Conservation (phyloP, 2,113 vertebrate species). For the Gracilinanus agilis region DNA sequence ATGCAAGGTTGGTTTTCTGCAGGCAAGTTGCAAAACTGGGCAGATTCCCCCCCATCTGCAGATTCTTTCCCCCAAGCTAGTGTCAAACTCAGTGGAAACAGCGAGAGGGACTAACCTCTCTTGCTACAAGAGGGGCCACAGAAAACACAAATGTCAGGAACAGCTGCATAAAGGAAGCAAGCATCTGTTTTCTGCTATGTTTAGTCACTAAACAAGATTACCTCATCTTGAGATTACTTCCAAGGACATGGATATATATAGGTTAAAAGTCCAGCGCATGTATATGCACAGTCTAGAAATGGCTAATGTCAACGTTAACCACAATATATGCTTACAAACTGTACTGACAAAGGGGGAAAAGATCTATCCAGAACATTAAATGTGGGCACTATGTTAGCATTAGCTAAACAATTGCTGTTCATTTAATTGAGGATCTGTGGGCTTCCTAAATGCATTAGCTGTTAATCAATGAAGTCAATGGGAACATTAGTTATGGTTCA, state of each 20-base stretch:
- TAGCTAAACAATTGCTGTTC: not conserved
- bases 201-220: slow-evolving; percentile 79
- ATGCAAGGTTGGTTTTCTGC: slow-evolving; percentile 75
- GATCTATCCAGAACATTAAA: slow-evolving; percentile 21
- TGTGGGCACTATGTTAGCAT: not conserved
- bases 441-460: not conserved
- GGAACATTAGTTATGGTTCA: not conserved
- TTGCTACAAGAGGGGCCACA: slow-evolving; percentile 1
- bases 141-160: slow-evolving; percentile 60
- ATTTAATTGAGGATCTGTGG: slow-evolving; percentile 18
- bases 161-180: slow-evolving; percentile 73
- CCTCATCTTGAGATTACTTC: slow-evolving; percentile 71
- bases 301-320: slow-evolving; percentile 76
- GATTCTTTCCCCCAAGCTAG: slow-evolving; percentile 47
- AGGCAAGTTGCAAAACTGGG: slow-evolving; percentile 70
- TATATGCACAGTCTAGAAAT: slow-evolving; percentile 75
- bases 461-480: not conserved
- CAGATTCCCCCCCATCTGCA: slow-evolving; percentile 70
- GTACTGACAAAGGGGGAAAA: slow-evolving; percentile 32
- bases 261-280: slow-evolving; percentile 67
- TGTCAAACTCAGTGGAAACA: slow-evolving; percentile 29
- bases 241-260: slow-evolving; percentile 28
- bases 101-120: slow-evolving; percentile 20
- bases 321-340: slow-evolving; percentile 61
- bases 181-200: slow-evolving; percentile 80